Evolutionary conservation across 2,113 vertebrate species (phyloP), one percentile per base, ranked within the genome.

Genomic region (Aptenodytes patagonicus): DNA sequence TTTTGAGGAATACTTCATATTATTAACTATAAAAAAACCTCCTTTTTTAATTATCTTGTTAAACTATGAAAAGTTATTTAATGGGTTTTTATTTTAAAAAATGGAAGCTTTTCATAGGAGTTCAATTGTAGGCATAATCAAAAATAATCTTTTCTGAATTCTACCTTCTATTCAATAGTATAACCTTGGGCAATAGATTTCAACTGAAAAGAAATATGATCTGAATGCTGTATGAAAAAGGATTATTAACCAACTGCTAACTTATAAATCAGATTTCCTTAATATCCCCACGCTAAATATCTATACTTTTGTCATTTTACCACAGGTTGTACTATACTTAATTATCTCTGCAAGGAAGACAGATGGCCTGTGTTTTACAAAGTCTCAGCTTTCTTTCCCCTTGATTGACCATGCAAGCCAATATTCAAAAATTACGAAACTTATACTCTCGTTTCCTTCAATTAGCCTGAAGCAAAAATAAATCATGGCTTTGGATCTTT

Each of bases 371-470:
- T 95, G 79, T 90, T 96, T 89, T 77, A 87, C 38, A 72, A 95
- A 96, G 64, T 94, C 78, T 81, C 93, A 90, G 68, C 87, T 89
- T 97, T 93, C 73, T 96, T 97, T 95, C 66, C 88, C 58, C 89
- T 96, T 97, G 94, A 93, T 80, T 97, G 94, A 94, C 91, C 69
- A 83, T 62, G 88, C 55, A 84, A 97, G 90, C 86, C 96, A 97
- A 93, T 95, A 96, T 80, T 86, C 70, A 96, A 32, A 57, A 96
- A 97, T 96, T 91, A 93, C 49, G 89, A 89, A 97, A 81, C 32
- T 88, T 77, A 95, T 29, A 84, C 38, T 93, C 92, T 79, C 68
- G 89, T 96, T 95, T 97, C 93, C 65, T 78, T 96, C 83, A 94
- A 87, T 96, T 94, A 97, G 69, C 73, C 46, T 24, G 16, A 65